Conservation (phyloP, 1,140 invertebrate genomes). For the Cepaea nemoralis region DNA sequence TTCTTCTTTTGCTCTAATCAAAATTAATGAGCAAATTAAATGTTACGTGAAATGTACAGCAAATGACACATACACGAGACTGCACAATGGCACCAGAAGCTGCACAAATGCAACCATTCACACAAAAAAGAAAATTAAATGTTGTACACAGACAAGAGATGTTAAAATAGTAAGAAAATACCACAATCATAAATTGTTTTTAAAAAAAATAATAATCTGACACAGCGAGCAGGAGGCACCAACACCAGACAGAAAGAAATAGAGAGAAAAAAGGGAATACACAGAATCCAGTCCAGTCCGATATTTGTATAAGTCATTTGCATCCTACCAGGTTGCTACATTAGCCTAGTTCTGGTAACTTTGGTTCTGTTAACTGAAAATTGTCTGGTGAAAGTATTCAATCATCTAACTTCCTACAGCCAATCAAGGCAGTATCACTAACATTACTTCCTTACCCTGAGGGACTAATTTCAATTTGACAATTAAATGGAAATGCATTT, state of each 20-base stretch:
- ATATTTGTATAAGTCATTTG: background rate
- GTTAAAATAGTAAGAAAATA: constrained; percentile 10
- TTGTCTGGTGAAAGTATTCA: background rate
- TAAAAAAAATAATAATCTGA: constrained; percentile 31
- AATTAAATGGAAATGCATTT: no score
- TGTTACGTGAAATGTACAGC: constrained; percentile 22
- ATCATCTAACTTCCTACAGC: background rate
- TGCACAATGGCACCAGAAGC: constrained; percentile 35
- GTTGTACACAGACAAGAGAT: constrained; percentile 23
- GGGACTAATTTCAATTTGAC: no score
- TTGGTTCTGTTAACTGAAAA: background rate
- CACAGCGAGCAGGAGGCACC: constrained; percentile 40
- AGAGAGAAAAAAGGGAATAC: constrained; percentile 20
- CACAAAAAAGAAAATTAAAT: constrained; percentile 22
- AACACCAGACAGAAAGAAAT: constrained; percentile 34
- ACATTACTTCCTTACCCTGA: no score
- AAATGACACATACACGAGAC: constrained; percentile 41
- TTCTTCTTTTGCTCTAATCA: background rate
- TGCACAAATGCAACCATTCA: constrained; percentile 35
- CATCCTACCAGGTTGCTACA: background rate
- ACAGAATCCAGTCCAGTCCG: constrained; percentile 30
- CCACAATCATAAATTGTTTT: constrained; percentile 1
- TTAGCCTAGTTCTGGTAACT: background rate
- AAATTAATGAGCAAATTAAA: background rate
- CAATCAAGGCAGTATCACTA: background rate